A percentile compares a stretch with the other conserved stretches of the same genome.
phyloP scores from a whole-genome alignment of 2,797 vertebrate species.

The Xiphophorus birchmanni region DNA sequence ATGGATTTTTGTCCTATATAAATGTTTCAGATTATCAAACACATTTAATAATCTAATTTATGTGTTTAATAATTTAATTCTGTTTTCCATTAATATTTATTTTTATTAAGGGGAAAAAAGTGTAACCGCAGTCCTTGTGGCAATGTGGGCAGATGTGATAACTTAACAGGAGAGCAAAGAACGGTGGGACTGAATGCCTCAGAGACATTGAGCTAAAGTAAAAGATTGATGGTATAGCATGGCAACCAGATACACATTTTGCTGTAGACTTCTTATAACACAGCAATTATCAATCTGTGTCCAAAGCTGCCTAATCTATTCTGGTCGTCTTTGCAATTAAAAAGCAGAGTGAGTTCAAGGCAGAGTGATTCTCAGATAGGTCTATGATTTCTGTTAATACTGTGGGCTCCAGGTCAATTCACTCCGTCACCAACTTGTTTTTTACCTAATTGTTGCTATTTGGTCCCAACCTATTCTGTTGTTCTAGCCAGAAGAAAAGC shows the following conservation, averaged over 20 bases:
- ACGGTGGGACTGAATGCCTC: neutral
- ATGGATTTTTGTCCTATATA: neutral
- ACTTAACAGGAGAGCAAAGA: neutral
- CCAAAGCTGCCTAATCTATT: neutral
- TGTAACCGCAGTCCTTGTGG: constrained; percentile 29
- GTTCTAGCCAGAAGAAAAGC: neutral
- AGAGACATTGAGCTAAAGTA: neutral
- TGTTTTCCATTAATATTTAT: neutral
- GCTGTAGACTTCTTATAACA: neutral
- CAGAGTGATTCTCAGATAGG: neutral
- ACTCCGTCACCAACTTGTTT: neutral
- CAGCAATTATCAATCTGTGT: neutral
- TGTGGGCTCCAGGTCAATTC: neutral
- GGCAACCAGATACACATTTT: neutral
- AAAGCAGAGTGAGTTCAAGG: neutral
- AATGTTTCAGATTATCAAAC: neutral
- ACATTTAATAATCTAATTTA: neutral
- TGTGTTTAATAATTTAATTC: neutral
- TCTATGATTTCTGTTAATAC: neutral
- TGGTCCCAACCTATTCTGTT: neutral
- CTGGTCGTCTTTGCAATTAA: neutral
- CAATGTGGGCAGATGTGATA: constrained; percentile 48
- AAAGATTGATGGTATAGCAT: neutral
- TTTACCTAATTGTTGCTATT: neutral
- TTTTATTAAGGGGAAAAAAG: neutral